A percentile compares a stretch with the other conserved stretches of the same genome.
phyloP scores from a whole-genome alignment of 2,113 vertebrate species.

The Callaeas wilsoni region DNA sequence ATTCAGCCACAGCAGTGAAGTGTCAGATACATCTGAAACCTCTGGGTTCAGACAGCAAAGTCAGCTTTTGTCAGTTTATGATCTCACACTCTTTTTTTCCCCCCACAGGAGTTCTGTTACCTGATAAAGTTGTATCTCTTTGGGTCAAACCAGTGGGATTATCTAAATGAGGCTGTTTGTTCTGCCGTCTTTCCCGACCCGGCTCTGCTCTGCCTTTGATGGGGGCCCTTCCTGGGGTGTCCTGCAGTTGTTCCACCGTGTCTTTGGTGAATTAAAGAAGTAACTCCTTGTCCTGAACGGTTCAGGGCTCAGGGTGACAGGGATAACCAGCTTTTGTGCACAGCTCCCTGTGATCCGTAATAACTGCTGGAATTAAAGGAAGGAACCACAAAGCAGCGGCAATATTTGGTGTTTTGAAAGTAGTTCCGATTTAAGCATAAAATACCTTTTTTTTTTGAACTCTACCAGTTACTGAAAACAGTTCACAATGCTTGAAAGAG shows the following conservation, averaged over 20 bases:
- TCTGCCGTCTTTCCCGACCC: fast-evolving
- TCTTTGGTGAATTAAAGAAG: neutral
- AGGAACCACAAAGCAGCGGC: neutral
- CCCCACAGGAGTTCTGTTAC: neutral
- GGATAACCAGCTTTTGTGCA: neutral
- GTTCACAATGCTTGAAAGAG: constrained; percentile 20
- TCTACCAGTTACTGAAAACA: neutral
- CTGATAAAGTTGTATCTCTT: neutral
- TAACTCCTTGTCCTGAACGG: neutral
- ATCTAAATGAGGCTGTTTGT: neutral
- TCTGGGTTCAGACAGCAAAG: neutral
- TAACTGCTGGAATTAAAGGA: neutral
- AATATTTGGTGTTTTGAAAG: neutral
- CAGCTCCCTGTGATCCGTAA: neutral
- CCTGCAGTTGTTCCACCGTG: neutral
- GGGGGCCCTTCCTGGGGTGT: neutral
- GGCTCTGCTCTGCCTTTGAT: neutral
- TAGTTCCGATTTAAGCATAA: neutral
- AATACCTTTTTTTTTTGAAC: neutral
- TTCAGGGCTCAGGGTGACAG: neutral
- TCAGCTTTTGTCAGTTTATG: neutral
- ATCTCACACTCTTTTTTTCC: neutral
- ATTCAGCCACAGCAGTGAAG: neutral
- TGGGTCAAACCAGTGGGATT: neutral
- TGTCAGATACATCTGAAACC: neutral